phyloP scores from a whole-genome alignment of 1,140 invertebrate genomes.

The Rhagoletis zephyria region DNA sequence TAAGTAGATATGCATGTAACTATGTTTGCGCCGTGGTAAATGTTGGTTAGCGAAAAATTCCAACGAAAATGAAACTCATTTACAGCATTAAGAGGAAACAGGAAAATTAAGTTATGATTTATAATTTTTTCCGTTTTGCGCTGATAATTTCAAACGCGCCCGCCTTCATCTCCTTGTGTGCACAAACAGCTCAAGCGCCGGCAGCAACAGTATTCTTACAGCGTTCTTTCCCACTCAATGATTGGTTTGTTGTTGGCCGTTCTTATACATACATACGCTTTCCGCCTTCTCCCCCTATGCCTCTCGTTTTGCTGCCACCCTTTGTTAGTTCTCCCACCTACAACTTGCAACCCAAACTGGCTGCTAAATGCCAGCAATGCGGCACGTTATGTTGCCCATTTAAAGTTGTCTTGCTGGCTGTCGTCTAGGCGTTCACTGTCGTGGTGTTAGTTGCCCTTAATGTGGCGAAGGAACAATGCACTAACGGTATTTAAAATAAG shows the following conservation, averaged over 20 bases:
- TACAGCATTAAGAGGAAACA: slow-evolving; percentile 54
- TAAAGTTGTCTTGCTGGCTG: not conserved
- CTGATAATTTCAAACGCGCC: not conserved
- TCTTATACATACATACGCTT: not conserved
- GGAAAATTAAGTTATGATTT: slow-evolving; percentile 58
- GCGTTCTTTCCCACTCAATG: not conserved
- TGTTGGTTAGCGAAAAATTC: slow-evolving; percentile 15
- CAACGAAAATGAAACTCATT: slow-evolving; percentile 54
- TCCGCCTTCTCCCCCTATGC: not conserved
- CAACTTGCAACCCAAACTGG: not conserved
- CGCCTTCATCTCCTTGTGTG: no score
- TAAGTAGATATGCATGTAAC: not conserved
- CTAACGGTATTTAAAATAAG: not conserved
- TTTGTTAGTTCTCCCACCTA: not conserved
- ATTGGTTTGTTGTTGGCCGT: not conserved
- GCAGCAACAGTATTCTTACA: not conserved
- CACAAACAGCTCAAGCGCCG: no score
- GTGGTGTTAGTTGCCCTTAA: not conserved
- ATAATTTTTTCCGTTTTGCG: slow-evolving; percentile 55
- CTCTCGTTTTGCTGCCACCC: not conserved
- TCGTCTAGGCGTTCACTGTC: not conserved
- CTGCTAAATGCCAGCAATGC: slow-evolving; percentile 23
- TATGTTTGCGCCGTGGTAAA: no score
- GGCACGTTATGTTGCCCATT: slow-evolving; percentile 36
- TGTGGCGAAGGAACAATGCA: slow-evolving; percentile 23